Percentiles rank a stretch among this genome's conserved stretches.
Evolutionary conservation across 2,113 vertebrate genomes (phyloP).

Genomic region (Ptychochromis oligacanthus): DNA sequence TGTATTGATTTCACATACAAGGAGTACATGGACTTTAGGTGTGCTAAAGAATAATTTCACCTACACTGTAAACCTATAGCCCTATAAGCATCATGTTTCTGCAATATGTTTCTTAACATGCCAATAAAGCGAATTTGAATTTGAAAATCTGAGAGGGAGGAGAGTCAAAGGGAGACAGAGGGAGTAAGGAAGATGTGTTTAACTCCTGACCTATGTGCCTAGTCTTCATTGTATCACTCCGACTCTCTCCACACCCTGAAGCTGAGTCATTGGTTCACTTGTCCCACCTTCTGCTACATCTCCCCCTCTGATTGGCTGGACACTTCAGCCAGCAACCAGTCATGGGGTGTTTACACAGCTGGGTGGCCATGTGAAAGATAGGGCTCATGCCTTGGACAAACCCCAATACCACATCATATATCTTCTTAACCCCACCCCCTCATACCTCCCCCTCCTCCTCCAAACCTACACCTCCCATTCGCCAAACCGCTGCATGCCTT

Average conservation of each 20-base stretch:
- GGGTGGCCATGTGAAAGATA: conserved; percentile 61
- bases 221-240: conserved; percentile 57
- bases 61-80: not conserved
- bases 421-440: conserved; percentile 30
- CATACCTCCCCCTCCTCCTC: not conserved
- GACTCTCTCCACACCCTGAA: conserved; percentile 47
- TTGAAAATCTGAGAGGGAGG: not conserved
- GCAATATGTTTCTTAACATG: not conserved
- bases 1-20: not conserved
- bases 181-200: conserved; percentile 70
- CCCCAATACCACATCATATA: conserved; percentile 71
- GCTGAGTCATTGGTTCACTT: conserved; percentile 51
- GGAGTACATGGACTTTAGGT: not conserved
- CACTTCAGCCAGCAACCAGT: conserved; percentile 25
- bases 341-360: conserved; percentile 63
- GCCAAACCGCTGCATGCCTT: conserved; percentile 42
- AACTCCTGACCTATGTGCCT: conserved; percentile 65
- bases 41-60: not conserved
- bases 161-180: conserved; percentile 22
- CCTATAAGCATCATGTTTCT: not conserved
- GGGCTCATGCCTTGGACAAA: conserved; percentile 55
- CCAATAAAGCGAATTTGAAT: conserved; percentile 3
- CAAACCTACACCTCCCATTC: conserved; percentile 12
- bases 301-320: conserved; percentile 37
- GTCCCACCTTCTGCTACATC: conserved; percentile 35